Conservation (phyloP, 2,797 vertebrate species). For the Macrochelys suwanniensis region DNA sequence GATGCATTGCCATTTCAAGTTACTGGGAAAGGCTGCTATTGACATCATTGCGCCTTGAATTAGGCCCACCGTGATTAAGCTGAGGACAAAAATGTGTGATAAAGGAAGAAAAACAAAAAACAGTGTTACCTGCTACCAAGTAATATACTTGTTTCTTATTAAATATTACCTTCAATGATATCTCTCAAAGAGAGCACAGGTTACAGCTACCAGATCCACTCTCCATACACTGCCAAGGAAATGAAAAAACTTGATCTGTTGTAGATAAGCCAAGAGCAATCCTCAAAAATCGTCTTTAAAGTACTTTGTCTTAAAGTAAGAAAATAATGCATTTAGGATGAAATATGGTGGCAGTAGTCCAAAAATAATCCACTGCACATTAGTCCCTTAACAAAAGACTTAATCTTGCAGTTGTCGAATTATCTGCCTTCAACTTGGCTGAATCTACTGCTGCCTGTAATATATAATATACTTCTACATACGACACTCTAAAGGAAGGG, state of each 20-base stretch:
- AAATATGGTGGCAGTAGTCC: neutral
- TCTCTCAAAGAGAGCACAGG: rapidly evolving
- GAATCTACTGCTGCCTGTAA: neutral
- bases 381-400: neutral
- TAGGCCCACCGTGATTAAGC: neutral
- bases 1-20: neutral
- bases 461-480: rapidly evolving
- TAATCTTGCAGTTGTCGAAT: neutral
- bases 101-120: neutral
- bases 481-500: neutral
- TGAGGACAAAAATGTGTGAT: neutral
- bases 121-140: rapidly evolving
- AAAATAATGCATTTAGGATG: neutral
- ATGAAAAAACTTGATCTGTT: neutral
- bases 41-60: rapidly evolving
- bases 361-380: neutral
- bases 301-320: neutral
- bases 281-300: neutral
- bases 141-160: neutral
- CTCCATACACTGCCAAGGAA: neutral
- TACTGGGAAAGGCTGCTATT: neutral
- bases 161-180: neutral
- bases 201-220: neutral
- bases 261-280: neutral
- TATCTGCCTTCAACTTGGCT: neutral